Evolutionary conservation across 92 coral and sea anemone genomes (phyloP).

Genomic region (Diadumene lineata): DNA sequence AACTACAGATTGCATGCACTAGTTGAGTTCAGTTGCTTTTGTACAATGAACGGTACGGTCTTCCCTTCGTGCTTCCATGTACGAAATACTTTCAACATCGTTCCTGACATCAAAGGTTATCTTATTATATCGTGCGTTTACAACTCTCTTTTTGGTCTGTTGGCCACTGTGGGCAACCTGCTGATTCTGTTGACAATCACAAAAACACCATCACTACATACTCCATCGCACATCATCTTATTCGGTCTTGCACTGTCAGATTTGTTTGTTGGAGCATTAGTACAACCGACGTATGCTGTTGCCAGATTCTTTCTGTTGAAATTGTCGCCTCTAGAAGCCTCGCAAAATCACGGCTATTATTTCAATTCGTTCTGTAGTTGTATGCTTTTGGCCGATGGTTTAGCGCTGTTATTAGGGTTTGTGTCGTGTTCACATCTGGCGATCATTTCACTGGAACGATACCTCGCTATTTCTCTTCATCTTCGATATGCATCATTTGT

Average conservation of each 20-base stretch:
- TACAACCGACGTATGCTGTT: constrained; percentile 20
- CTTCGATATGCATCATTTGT: constrained; percentile 16
- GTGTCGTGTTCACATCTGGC: not conserved
- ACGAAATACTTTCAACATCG: not conserved
- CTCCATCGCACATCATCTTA: constrained; percentile 15
- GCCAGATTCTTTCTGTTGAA: constrained; percentile 5
- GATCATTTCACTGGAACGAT: constrained; percentile 11
- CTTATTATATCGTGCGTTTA: constrained; percentile 1
- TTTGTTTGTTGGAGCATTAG: constrained; percentile 19
- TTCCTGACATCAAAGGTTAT: not conserved
- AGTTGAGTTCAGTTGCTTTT: too few species aligned
- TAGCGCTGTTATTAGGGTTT: not conserved
- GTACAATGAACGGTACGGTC: not conserved
- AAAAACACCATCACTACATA: constrained; percentile 20
- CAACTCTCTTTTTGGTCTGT: not conserved
- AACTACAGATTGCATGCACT: too few species aligned
- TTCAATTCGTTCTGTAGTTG: constrained; percentile 5
- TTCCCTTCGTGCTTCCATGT: constrained; percentile 11
- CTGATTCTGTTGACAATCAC: constrained; percentile 22
- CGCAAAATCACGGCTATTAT: not conserved
- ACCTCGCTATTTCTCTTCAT: constrained; percentile 5
- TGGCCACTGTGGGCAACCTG: constrained; percentile 12
- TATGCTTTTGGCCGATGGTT: constrained; percentile 6
- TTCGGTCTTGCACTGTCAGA: constrained; percentile 24
- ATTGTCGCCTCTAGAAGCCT: not conserved